phyloP scores from a whole-genome alignment of 2,113 vertebrate genomes.

The Xyliphius kryptos region DNA sequence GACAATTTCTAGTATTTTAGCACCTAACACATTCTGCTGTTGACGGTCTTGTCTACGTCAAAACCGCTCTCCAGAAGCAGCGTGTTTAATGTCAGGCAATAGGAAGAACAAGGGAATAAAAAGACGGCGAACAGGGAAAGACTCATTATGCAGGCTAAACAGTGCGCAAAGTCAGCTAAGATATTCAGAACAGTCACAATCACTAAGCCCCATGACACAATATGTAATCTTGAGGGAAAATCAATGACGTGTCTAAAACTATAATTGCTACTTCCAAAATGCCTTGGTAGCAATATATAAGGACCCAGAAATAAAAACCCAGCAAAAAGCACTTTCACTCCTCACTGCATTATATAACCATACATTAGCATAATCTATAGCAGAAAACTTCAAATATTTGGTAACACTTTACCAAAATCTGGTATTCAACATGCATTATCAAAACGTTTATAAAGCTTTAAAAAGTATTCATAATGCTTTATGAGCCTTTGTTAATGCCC shows the following conservation, averaged over 20 bases:
- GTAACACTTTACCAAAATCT: too few species aligned
- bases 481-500: too few species aligned
- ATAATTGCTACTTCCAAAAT: slow-evolving; percentile 72
- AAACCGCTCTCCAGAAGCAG: not conserved
- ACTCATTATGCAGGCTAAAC: slow-evolving; percentile 32
- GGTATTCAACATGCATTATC: too few species aligned
- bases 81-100: not conserved
- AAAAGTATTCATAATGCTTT: too few species aligned
- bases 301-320: slow-evolving; percentile 63
- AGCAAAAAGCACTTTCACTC: slow-evolving; percentile 60
- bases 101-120: slow-evolving; percentile 1
- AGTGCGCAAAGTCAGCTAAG: slow-evolving; percentile 25
- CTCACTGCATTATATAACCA: slow-evolving; percentile 49
- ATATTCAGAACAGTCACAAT: slow-evolving; percentile 38
- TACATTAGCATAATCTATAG: slow-evolving; percentile 13
- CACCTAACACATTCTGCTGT: too few species aligned
- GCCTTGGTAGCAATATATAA: slow-evolving; percentile 67
- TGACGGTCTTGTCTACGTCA: not conserved
- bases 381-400: too few species aligned
- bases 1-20: too few species aligned
- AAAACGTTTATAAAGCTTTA: too few species aligned
- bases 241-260: slow-evolving; percentile 75
- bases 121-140: not conserved
- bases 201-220: slow-evolving; percentile 63
- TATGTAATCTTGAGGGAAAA: slow-evolving; percentile 70